These are phyloP conservation scores for Dendrocopos noguchii DNA, from an alignment of 2,113 vertebrate species.

Conservation along the genomic window DNA sequence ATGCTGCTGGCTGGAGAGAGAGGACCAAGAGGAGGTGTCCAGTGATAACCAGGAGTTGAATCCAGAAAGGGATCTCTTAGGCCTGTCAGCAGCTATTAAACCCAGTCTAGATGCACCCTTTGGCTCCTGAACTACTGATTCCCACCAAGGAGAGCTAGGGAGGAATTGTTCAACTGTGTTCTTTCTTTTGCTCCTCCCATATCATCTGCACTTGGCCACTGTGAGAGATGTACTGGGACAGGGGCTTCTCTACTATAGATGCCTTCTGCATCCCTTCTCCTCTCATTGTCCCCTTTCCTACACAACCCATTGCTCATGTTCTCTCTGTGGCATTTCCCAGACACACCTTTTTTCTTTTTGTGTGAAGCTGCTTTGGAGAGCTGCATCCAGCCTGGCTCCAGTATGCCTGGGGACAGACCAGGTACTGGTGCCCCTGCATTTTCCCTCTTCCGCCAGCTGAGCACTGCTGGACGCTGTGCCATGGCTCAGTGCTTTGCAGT, in stretches of 20 bases:
- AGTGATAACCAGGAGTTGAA: neutral
- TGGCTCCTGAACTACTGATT: neutral
- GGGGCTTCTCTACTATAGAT: neutral
- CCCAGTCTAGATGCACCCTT: neutral
- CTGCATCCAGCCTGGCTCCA: neutral
- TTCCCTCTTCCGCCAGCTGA: neutral
- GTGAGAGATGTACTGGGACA: neutral
- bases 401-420: neutral
- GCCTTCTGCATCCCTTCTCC: neutral
- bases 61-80: neutral
- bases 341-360: neutral
- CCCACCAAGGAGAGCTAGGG: neutral
- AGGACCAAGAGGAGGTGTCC: neutral
- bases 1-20: neutral
- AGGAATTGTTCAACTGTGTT: neutral
- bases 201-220: neutral
- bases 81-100: neutral
- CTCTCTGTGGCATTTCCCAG: neutral
- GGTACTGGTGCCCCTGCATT: rapidly evolving
- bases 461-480: neutral
- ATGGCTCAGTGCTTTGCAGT: neutral
- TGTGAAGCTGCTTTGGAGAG: neutral
- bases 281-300: neutral
- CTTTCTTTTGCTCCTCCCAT: neutral
- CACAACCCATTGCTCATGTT: neutral